phyloP scores from a whole-genome alignment of 2,113 vertebrate species.

The Proterorhinus semilunaris region DNA sequence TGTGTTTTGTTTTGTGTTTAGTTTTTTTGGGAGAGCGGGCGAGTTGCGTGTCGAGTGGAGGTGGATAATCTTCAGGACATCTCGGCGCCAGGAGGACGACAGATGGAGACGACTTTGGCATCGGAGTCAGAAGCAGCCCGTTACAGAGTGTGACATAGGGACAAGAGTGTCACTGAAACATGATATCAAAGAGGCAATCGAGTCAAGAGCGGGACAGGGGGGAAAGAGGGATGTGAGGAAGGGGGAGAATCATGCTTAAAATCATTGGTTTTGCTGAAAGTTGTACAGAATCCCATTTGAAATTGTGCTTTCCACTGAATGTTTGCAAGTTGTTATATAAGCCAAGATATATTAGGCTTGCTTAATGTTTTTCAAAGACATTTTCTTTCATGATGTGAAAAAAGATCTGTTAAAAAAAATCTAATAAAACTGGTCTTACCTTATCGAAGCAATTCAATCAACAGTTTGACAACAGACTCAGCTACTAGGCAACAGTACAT shows the following conservation, averaged over 20 bases:
- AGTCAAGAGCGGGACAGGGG: not conserved
- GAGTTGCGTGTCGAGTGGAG: constrained; percentile 32
- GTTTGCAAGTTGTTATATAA: no score
- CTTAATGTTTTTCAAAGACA: no score
- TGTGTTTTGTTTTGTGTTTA: constrained; percentile 11
- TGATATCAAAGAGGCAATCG: not conserved
- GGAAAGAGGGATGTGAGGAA: not conserved
- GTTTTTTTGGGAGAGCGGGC: constrained; percentile 11
- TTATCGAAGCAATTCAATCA: no score
- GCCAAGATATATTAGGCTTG: no score
- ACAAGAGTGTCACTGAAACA: not conserved
- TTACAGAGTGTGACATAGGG: constrained; percentile 27
- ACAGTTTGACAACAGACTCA: no score
- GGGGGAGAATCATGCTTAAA: not conserved
- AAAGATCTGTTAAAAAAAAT: no score
- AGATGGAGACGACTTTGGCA: constrained; percentile 62
- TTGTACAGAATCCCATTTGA: no score
- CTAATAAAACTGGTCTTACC: no score
- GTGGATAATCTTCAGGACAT: constrained; percentile 51
- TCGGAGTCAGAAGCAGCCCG: constrained; percentile 49
- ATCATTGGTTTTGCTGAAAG: no score
- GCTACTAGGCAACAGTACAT: no score
- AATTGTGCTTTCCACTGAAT: no score
- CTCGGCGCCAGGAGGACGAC: constrained; percentile 61
- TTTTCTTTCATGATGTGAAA: no score